These are phyloP conservation scores for Neodiprion fabricii DNA, from an alignment of 1,140 invertebrate genomes.

Conservation along the genomic window DNA sequence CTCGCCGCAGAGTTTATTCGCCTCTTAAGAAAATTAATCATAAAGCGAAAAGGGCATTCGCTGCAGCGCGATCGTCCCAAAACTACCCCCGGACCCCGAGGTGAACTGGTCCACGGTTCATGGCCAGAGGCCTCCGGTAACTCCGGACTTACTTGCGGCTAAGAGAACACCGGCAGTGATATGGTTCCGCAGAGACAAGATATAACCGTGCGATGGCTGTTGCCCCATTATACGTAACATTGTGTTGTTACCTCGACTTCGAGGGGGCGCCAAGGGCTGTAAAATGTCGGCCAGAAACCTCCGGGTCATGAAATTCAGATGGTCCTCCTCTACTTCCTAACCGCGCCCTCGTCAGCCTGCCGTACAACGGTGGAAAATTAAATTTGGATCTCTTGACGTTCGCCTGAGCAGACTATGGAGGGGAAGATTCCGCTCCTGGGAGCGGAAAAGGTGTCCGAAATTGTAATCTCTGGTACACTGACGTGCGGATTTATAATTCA, in stretches of 20 bases:
- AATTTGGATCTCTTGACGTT: slow-evolving; percentile 6
- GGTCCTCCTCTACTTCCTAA: not conserved
- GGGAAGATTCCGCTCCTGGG: not conserved
- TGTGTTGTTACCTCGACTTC: not conserved
- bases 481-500: no score
- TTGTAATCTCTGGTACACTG: not conserved
- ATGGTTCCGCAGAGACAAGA: slow-evolving; percentile 5
- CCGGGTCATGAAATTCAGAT: slow-evolving; percentile 1
- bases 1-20: not conserved
- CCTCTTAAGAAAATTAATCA: slow-evolving; percentile 1
- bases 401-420: not conserved
- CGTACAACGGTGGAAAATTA: not conserved
- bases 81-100: not conserved
- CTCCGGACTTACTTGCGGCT: not conserved
- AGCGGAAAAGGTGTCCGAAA: not conserved
- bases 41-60: not conserved
- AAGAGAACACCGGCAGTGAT: not conserved
- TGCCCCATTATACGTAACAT: slow-evolving; percentile 5
- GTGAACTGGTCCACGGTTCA: no score
- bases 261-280: not conserved
- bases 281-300: not conserved
- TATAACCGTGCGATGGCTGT: not conserved
- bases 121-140: not conserved
- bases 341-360: not conserved
- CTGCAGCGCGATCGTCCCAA: not conserved